Base-by-base conservation (phyloP, 2,113 vertebrate species). In the Antechinus stuartii region DNA sequence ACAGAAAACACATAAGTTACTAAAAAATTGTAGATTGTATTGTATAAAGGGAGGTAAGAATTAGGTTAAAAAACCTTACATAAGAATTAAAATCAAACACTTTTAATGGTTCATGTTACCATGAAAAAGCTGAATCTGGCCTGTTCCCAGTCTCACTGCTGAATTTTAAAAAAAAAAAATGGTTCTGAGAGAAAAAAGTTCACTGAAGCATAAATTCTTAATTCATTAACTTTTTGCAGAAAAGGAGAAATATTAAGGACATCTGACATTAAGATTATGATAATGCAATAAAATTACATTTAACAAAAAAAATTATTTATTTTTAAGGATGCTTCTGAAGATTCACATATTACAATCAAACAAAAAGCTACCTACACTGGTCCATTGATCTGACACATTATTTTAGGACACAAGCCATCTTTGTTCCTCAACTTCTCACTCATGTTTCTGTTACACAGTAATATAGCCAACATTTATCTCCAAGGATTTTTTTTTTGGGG, bases 271-370 rank as follows among this genome's bases (percentile, higher is more conserved):
- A 9, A 52, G 50, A 52, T 52, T 52, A 52, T 52, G 50, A 52
- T 52, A 50, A 52, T 52, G 50, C 50, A 52, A 52, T 52, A 52
- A 52, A 52, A 52, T 52, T 52, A 52, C 50, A 52, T 52, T 52
- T 52, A 10, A 52, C 50, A 52, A 52, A 52, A 52, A 52, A 52
- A 52, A 52, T 10, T 11, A 27, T 52, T 94, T 96, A 35, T 84
- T 84, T 96, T 84, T 30, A 92, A 90, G 3, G 56, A 52, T 94
- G 16, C 54, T 91, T 95, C 91, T 68, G 19, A 35, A 14, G n/a
- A 92, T 61, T 25, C 11, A 68, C 92, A 94, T 2, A 2, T 42
- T 91, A 94, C 42, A 95, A 95, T 57, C 8, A 54, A 94, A 61
- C 35, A 91, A 49, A 94, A 93, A 14, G 52, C 35, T 49, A 93